Percentiles rank a stretch among this genome's conserved stretches.
Evolutionary conservation across 2,797 vertebrate species (phyloP).

Genomic region (Mus caroli): DNA sequence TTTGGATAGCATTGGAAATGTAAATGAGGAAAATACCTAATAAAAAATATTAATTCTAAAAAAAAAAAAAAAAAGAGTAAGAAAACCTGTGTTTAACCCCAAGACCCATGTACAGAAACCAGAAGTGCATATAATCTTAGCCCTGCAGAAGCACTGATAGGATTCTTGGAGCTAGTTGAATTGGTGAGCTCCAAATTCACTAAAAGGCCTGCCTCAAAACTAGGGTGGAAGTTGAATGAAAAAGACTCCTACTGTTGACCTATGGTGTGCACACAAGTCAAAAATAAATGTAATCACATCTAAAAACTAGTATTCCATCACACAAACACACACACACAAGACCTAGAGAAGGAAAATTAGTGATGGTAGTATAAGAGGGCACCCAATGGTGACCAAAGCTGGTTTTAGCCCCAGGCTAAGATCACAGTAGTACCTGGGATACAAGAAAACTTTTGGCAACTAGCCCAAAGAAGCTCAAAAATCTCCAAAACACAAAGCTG

Average conservation of each 20-base stretch:
- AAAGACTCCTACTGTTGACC: background rate
- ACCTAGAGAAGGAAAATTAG: background rate
- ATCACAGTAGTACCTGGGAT: background rate
- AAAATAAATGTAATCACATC: too few species aligned
- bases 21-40: too few species aligned
- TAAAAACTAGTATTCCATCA: too few species aligned
- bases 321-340: background rate
- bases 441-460: background rate
- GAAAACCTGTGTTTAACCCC: background rate
- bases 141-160: background rate
- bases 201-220: background rate
- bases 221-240: background rate
- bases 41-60: too few species aligned
- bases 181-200: background rate
- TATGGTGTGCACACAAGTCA: background rate
- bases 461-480: background rate
- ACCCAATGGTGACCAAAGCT: too few species aligned
- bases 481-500: background rate
- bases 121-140: background rate
- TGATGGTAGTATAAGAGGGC: background rate
- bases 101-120: background rate
- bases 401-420: background rate
- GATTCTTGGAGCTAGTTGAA: background rate
- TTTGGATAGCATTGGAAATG: too few species aligned
- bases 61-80: background rate